These are phyloP conservation scores for Crotalus tigris DNA, from an alignment of 2,113 vertebrate genomes.

Conservation along the genomic window DNA sequence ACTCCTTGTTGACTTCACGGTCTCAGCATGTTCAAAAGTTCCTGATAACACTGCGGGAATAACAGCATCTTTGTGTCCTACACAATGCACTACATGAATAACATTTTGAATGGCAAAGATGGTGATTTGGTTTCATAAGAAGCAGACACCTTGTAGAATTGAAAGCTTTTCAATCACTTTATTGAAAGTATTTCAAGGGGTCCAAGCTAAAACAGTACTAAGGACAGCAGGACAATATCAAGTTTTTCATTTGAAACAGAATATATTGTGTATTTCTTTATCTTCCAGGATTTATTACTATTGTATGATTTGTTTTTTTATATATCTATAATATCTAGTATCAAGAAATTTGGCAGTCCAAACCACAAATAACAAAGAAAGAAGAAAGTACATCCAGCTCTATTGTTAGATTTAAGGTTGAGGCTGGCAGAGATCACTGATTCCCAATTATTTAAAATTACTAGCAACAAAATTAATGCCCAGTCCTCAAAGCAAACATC, in stretches of 20 bases:
- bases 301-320: constrained; percentile 50
- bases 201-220: constrained; percentile 61
- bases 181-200: constrained; percentile 56
- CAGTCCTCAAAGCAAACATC: neutral
- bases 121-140: constrained; percentile 56
- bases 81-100: constrained; percentile 63
- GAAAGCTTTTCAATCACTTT: constrained; percentile 61
- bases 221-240: constrained; percentile 63
- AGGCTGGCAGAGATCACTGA: neutral
- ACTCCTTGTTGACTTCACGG: no score
- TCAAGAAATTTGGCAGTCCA: constrained; percentile 69
- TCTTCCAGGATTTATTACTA: constrained; percentile 35
- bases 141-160: constrained; percentile 47
- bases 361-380: constrained; percentile 25
- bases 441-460: neutral
- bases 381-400: neutral
- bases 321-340: constrained; percentile 65
- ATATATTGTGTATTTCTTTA: constrained; percentile 67
- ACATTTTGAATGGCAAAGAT: constrained; percentile 41
- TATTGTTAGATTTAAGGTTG: neutral
- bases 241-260: constrained; percentile 76
- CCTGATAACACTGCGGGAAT: no score
- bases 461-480: neutral
- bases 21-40: no score
- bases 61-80: neutral